Conservation (phyloP, 2,113 vertebrate genomes). For the Indicator indicator region DNA sequence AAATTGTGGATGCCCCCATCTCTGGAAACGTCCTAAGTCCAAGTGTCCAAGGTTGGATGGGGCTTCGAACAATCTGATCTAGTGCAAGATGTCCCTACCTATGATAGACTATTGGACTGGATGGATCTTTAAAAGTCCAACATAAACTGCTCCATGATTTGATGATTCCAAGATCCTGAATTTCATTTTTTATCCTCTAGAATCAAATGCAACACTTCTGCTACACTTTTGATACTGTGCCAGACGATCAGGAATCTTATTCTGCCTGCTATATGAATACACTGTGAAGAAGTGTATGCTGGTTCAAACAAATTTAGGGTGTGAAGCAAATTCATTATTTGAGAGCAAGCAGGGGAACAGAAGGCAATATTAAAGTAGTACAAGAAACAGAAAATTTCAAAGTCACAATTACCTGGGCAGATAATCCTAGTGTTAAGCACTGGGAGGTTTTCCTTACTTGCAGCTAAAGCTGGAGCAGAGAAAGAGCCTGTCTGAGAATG, state of each 20-base stretch:
- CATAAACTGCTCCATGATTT: background rate
- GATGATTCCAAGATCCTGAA: background rate
- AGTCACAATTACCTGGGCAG: conserved; percentile 86
- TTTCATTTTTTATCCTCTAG: background rate
- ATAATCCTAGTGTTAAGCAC: conserved; percentile 98
- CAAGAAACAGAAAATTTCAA: background rate
- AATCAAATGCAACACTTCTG: background rate
- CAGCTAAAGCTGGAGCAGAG: conserved; percentile 84
- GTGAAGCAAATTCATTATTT: background rate
- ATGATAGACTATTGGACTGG: background rate
- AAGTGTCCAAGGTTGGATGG: background rate
- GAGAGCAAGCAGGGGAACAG: background rate
- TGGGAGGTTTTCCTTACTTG: conserved; percentile 95
- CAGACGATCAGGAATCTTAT: background rate
- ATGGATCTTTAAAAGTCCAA: background rate
- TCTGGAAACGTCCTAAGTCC: background rate
- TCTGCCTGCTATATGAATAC: background rate
- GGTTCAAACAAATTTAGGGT: background rate
- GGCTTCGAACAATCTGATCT: background rate
- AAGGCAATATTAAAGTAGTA: background rate
- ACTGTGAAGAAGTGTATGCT: background rate
- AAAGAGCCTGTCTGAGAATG: conserved; percentile 85
- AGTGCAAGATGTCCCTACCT: background rate
- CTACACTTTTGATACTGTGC: background rate
- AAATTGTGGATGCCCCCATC: background rate